Base-by-base conservation (phyloP, 2,113 vertebrate species). In the Agapornis roseicollis region DNA sequence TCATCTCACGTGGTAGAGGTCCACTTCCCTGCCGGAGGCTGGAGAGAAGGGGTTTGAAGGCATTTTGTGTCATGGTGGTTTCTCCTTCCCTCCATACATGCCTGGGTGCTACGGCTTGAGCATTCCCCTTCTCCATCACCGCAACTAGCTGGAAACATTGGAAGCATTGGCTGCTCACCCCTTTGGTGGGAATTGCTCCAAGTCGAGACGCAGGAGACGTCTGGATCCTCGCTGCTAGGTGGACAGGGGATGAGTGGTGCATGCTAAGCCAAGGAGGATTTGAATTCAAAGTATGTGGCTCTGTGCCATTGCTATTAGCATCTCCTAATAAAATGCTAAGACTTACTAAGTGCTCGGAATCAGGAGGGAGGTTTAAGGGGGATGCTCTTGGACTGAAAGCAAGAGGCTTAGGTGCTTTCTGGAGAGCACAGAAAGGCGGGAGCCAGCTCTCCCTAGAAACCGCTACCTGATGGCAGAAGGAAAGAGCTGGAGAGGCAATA, bases 241-340 rank as follows among this genome's bases (percentile, higher is more conserved):
- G 81, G 68, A 86, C 81, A 69, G 46, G 42, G 27, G 35, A 73
- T 76, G 83, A 79, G 72, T 24, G 68, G 47, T 63, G 87, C 58
- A 71, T 22, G 37, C 83, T 95, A 71, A 92, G 65, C 56, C 2
- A 8, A 85, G 52, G 29, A 56, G 66, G 89, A 88, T 92, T 78
- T 95, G 49, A 90, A 93, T 95, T 89, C 80, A 81, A 93, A 95
- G 66, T 52, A 61, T n/a, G 22, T 93, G 69, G 72, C 64, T 94
- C 69, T 41, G n/a, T 68, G 74, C 79, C 87, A 86, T 25, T 12
- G 42, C 80, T 90, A 69, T 93, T 95, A 95, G 50, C 83, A 84
- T 84, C 88, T 90, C 72, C 88, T 96, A 94, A 94, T 92, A 89
- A 94, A 86, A 93, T 53, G 65, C 76, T 93, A 94, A 93, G 90